Base-by-base conservation (phyloP, 2,797 vertebrate species). In the Spinibarbus caldwelli region DNA sequence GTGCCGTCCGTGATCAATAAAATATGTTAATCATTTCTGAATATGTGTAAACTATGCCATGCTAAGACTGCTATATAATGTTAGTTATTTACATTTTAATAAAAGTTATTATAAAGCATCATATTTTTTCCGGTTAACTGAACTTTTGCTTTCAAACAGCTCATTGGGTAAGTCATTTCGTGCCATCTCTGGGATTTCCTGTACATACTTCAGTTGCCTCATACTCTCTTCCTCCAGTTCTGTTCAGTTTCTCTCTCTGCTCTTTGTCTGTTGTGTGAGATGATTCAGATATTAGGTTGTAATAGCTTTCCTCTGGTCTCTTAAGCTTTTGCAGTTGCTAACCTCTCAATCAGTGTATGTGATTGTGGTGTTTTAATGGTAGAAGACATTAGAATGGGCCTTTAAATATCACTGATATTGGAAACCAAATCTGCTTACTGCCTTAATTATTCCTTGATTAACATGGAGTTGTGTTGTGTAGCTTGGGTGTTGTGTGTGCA, bases 401-500 rank as follows among this genome's bases (percentile, higher is more conserved):
- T 78, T 84, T 12, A 59, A 17, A 11, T 34, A 31, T 52, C 5
- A 41, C 34, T 15, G 45, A 47, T 54, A 70, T 70, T 70, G 29
- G 36, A 45, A 84, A 70, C 12, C 36, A 45, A 57, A 78, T 59
- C 75, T 34, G 4, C 36, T 78, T 7, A 68, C 47, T 26, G 8
- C n/a, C 9, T 66, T 66, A 66, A 66, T 66, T 19, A n/a, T 84
- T 57, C 12, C 6, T 59, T 68, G 19, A 59, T 68, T 84, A 70
- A 84, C 21, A 17, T 45, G 66, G 36, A 84, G 41, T 71, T 84
- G 36, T 78, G 67, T 34, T 78, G 23, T 68, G 62, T 23, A 23
- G 34, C 21, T 78, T 54, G 47, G 82, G 47, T 70, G 47, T 57
- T 78, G 75, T 84, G 11, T 84, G n/a, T 84, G 75, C 64, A 70